Evolutionary conservation across 2,113 vertebrate species (phyloP).

Genomic region (Rhinoderma darwinii): DNA sequence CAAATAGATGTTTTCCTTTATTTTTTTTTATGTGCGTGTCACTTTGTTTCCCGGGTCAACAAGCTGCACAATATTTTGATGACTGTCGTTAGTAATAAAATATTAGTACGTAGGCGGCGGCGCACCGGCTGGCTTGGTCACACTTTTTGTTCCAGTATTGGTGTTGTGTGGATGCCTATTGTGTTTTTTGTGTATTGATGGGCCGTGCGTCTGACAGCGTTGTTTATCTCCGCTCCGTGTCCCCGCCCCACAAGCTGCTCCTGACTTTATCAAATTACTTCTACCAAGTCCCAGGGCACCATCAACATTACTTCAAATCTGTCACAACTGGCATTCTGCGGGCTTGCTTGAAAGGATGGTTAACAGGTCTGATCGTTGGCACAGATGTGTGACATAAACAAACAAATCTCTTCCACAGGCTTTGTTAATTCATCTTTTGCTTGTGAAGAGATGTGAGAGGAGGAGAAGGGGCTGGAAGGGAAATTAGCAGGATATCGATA

Average conservation of each 20-base stretch:
- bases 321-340: conserved; percentile 77
- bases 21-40: conserved; percentile 12
- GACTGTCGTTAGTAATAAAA: conserved; percentile 5
- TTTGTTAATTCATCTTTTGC: conserved; percentile 54
- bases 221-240: conserved; percentile 71
- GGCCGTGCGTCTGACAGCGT: conserved; percentile 67
- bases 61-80: not conserved
- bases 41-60: conserved; percentile 1
- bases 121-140: not conserved
- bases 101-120: not conserved
- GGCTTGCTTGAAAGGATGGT: conserved; percentile 70
- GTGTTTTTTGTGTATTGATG: conserved; percentile 26
- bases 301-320: conserved; percentile 72
- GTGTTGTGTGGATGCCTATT: conserved; percentile 23
- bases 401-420: conserved; percentile 61
- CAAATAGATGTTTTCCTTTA: not conserved
- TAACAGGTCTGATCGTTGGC: conserved; percentile 64
- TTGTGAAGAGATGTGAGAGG: conserved; percentile 49
- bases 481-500: conserved; percentile 48
- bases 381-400: conserved; percentile 64
- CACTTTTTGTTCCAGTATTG: conserved; percentile 22
- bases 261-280: conserved; percentile 73
- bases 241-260: conserved; percentile 76
- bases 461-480: conserved; percentile 45
- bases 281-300: conserved; percentile 68